Base-by-base conservation (phyloP, 2,113 vertebrate genomes). In the Glaucidium brasilianum region DNA sequence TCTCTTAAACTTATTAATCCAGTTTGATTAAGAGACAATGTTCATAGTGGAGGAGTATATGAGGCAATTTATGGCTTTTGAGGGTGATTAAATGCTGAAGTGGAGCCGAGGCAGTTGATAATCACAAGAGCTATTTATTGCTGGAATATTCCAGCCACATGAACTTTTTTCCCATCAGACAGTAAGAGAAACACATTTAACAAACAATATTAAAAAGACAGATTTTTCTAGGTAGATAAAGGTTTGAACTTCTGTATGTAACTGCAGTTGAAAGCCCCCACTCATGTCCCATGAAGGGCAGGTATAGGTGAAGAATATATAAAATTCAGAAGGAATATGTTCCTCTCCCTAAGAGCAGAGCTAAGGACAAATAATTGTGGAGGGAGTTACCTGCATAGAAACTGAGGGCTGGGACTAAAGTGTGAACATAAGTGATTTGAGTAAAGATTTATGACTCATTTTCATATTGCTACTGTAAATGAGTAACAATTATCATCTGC, bases 61-160 rank as follows among this genome's bases (percentile, higher is more conserved):
- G 88, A 94, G 56, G 82, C 84, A 94, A 72, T 92, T 94, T 85
- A 89, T 86, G 50, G 88, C 39, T 88, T 95, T 90, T 88, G 87
- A 96, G 66, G 45, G 50, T 94, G 78, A 87, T 93, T 96, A 97
- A 93, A 93, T 95, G 91, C 87, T 94, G 81, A 96, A 95, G 82
- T 87, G 56, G 35, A 93, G 55, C 52, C 1, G 2, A 95, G 52
- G 52, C 52, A 83, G 95, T 90, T 87, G 79, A 63, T 92, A 95
- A 95, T 93, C 68, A 62, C 37, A 80, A 64, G 72, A 89, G 23
- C 69, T 97, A 86, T 95, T 94, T 97, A 87, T 63, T 97, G 41
- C 60, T 95, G 49, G 79, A 92, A 68, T 87, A 90, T 92, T 94
- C 58, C 39, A 95, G 47, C 27, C 35, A 52, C 20, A 20, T 64